A percentile compares a stretch with the other conserved stretches of the same genome.
Conservation (phyloP, 2,797 vertebrate genomes). For the Phataginus tetradactyla region DNA sequence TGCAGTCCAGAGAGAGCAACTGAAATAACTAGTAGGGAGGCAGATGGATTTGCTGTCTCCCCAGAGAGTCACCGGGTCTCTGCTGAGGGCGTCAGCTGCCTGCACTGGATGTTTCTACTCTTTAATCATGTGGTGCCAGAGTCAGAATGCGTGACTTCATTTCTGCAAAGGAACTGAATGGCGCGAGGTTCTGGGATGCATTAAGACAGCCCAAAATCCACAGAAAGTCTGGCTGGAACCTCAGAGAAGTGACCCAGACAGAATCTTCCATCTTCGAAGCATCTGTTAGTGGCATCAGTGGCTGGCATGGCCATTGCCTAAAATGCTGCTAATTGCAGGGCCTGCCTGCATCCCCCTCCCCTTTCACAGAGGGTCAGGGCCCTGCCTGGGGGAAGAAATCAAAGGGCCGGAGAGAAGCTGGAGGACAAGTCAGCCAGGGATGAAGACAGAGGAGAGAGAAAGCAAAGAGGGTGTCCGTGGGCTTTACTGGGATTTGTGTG, state of each 20-base stretch:
- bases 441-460: constrained; percentile 36
- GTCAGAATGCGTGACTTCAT: constrained; percentile 63
- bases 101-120: background rate
- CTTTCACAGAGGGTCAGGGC: constrained; percentile 27
- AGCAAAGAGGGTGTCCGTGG: constrained; percentile 46
- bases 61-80: background rate
- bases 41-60: background rate
- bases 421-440: background rate
- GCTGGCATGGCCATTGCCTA: constrained; percentile 67
- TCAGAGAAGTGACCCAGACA: constrained; percentile 81
- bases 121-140: constrained; percentile 31
- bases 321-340: constrained; percentile 56
- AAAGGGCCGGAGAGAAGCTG: background rate
- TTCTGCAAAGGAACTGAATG: constrained; percentile 77
- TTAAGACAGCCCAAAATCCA: constrained; percentile 77
- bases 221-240: constrained; percentile 76
- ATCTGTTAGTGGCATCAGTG: constrained; percentile 64
- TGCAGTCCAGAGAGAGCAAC: background rate
- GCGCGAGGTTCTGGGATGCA: constrained; percentile 69
- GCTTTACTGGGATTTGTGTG: constrained; percentile 45
- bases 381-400: background rate
- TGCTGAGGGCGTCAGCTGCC: background rate
- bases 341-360: constrained; percentile 20
- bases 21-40: background rate
- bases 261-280: constrained; percentile 72